phyloP scores from a whole-genome alignment of 2,797 vertebrate genomes.

The Lophura swinhoii region DNA sequence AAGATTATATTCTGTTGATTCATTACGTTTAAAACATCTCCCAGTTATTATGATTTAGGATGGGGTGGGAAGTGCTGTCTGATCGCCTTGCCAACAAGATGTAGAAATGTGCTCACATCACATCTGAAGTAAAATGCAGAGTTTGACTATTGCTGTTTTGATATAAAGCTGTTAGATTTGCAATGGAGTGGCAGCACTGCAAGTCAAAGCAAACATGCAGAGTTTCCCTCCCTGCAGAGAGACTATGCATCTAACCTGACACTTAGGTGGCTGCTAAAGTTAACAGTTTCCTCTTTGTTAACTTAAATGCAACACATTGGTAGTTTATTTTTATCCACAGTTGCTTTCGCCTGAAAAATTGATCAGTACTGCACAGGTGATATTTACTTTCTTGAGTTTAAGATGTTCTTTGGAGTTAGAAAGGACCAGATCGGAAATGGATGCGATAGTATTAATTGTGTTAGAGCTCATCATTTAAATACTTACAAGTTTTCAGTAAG shows the following conservation, averaged over 20 bases:
- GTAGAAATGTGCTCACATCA: not conserved
- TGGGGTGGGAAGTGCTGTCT: not conserved
- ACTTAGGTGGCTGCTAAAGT: not conserved
- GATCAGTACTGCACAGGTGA: not conserved
- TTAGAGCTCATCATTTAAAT: not conserved
- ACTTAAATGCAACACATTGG: not conserved
- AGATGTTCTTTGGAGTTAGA: not conserved
- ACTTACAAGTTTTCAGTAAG: not conserved
- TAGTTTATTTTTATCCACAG: not conserved
- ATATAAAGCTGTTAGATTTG: not conserved
- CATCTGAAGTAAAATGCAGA: not conserved
- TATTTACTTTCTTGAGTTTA: not conserved
- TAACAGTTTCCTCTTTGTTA: not conserved
- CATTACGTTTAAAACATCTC: not conserved
- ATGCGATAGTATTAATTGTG: not conserved
- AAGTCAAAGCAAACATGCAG: not conserved
- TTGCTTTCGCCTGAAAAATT: not conserved
- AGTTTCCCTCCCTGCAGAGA: not conserved
- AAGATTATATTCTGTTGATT: not conserved
- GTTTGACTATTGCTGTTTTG: conserved; percentile 10
- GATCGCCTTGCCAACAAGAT: not conserved
- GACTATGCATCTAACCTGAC: not conserved
- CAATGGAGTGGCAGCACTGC: not conserved
- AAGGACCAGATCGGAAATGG: not conserved
- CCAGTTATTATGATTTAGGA: not conserved